Conservation (phyloP, 64 coral and sea anemone species). For the Actinia equina region DNA sequence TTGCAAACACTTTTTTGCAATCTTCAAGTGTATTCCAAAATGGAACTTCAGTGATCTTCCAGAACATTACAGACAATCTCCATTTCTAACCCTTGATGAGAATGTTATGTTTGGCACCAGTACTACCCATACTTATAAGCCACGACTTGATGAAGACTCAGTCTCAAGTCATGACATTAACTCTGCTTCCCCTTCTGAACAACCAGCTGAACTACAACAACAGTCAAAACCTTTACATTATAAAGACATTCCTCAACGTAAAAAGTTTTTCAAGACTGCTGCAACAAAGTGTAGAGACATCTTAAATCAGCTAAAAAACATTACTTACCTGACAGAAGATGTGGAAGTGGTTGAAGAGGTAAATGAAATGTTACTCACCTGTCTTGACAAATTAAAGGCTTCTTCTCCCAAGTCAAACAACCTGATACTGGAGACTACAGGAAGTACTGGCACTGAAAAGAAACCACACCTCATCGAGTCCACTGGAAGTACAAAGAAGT, state of each 20-base stretch:
- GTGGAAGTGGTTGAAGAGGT: not conserved
- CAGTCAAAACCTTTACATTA: not conserved
- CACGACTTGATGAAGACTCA: not conserved
- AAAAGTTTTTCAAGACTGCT: not conserved
- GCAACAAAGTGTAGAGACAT: not conserved
- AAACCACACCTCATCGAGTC: not conserved
- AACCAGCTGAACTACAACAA: not conserved
- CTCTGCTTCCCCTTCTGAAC: not conserved
- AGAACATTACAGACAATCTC: slow-evolving; percentile 29
- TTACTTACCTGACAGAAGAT: not conserved
- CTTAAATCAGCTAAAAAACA: not conserved
- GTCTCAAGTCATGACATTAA: not conserved
- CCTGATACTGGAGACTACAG: not conserved
- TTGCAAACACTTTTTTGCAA: slow-evolving; percentile 59
- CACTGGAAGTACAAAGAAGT: not conserved
- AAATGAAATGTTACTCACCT: not conserved
- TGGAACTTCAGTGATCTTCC: slow-evolving; percentile 25
- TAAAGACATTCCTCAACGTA: not conserved
- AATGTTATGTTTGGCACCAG: slow-evolving; percentile 1
- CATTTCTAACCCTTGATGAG: slow-evolving; percentile 36
- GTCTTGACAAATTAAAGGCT: not conserved
- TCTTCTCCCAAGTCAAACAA: not conserved
- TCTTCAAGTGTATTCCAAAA: slow-evolving; percentile 30
- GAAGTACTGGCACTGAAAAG: not conserved
- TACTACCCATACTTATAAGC: not conserved